Evolutionary conservation across 2,113 vertebrate species (phyloP).

Genomic region (Oriolus oriolus): DNA sequence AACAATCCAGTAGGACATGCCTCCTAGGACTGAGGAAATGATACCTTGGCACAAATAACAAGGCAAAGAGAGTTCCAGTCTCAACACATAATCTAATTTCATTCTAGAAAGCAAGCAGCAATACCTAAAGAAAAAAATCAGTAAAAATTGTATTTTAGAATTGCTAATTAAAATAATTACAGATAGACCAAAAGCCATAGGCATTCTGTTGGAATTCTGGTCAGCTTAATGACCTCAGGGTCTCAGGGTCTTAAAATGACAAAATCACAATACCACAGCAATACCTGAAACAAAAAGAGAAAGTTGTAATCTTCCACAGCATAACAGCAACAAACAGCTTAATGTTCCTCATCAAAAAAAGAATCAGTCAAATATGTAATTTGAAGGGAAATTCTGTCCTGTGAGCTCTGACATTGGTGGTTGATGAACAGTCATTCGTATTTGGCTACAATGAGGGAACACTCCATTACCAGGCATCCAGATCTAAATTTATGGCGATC

Average conservation of each 20-base stretch:
- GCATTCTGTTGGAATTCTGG: background rate
- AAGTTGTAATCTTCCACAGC: background rate
- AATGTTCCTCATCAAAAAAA: background rate
- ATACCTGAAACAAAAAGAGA: background rate
- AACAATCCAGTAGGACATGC: background rate
- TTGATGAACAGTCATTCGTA: background rate
- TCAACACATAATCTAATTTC: background rate
- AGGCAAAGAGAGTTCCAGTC: background rate
- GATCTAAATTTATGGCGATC: background rate
- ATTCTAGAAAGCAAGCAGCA: background rate
- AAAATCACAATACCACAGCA: background rate
- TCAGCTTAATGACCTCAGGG: background rate
- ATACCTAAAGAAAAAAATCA: background rate
- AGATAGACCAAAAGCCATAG: background rate
- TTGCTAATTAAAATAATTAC: background rate
- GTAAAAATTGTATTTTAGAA: background rate
- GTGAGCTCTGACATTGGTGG: background rate
- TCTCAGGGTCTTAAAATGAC: background rate
- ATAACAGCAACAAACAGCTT: background rate
- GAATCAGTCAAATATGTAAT: background rate
- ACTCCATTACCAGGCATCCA: background rate
- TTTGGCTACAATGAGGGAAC: background rate
- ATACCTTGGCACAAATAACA: background rate
- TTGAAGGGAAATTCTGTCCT: background rate
- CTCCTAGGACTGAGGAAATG: background rate